These are phyloP conservation scores for Odobenus rosmarus DNA, from an alignment of 2,113 vertebrate genomes.

Conservation along the genomic window DNA sequence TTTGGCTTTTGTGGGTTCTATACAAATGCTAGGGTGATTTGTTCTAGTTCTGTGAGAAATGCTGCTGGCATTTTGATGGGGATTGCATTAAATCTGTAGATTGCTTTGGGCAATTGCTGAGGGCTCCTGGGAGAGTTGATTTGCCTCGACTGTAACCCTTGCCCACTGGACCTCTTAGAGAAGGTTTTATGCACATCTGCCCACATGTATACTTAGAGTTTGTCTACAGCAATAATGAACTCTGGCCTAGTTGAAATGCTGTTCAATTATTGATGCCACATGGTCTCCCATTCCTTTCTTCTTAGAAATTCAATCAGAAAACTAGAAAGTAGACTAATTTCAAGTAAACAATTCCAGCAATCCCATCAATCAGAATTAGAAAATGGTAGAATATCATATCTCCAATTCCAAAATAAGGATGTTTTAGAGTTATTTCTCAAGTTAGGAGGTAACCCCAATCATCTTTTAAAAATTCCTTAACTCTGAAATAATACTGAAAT, in stretches of 20 bases:
- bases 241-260: neutral
- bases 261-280: neutral
- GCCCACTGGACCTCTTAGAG: neutral
- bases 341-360: neutral
- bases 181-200: neutral
- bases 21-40: neutral
- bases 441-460: neutral
- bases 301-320: slow-evolving; percentile 21
- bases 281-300: neutral
- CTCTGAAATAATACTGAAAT: neutral
- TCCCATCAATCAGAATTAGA: neutral
- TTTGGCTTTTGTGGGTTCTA: neutral
- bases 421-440: neutral
- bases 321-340: neutral
- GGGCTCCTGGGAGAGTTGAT: neutral
- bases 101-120: neutral
- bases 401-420: slow-evolving; percentile 20
- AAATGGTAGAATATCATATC: neutral
- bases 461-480: neutral
- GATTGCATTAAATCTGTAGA: neutral
- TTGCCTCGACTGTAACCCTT: neutral
- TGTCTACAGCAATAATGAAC: neutral
- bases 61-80: neutral
- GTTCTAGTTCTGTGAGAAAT: neutral
- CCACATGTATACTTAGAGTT: neutral